Evolutionary conservation across 2,888 invertebrate genomes (phyloP), one percentile per base, ranked within the genome.

Genomic region (Mythimna loreyi): DNA sequence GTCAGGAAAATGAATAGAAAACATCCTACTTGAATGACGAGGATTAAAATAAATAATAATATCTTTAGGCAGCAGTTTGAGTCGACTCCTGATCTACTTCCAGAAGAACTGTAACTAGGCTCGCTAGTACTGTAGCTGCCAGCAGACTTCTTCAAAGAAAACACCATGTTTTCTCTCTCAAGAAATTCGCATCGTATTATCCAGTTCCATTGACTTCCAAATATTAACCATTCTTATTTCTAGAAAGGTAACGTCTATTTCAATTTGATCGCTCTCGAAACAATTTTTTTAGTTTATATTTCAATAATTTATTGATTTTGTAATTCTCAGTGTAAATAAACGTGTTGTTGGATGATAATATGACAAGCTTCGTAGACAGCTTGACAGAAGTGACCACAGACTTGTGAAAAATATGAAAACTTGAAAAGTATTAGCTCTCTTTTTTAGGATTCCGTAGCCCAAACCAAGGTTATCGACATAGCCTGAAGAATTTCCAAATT

Each of bases 51-150:
- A 45, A 93, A 85, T 3, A 86, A 66, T 0, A 63, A 75, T 21
- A 85, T 79, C 79, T 89, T 92, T 3, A 86, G 25, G 11, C 87
- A 89, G 61, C 90, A 92, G 75, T 90, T 91, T 6, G 86, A 36
- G 43, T 89, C 85, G 40, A 88, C 53, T 3, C 13, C 28, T 19
- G 21, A 0, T 16, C 50, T 50, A 28, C 65, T 64, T 16, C 3
- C 1, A 4, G 65, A 33, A 16, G 55, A 21, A 55, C 8, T 45
- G 43, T 45, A n/a, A 45, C 33, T 55, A 11, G 33, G 55, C 3
- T n/a, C 55, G 55, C 55, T 55, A 11, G 55, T 33, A 33, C 55
- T 55, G 3, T 33, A 53, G 30, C 30, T 53, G n/a, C 9, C 78
- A 4, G 82, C 80, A 3, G 84, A 68, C 50, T 88, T 90, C 69